Evolutionary conservation across 1,140 invertebrate genomes (phyloP).

Genomic region (Drosophila tsacasi): DNA sequence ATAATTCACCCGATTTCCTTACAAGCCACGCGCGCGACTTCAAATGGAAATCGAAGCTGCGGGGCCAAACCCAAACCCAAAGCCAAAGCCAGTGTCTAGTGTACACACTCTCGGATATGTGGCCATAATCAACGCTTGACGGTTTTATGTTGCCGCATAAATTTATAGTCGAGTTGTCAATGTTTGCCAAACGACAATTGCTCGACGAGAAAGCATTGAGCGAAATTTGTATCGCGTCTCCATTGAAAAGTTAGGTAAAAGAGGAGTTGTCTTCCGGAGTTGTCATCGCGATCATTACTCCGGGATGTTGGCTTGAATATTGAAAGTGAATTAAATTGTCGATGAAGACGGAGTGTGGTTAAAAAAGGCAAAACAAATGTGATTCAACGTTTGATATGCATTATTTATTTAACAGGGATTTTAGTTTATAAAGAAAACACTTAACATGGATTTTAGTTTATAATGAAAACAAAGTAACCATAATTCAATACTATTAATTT

Average conservation of each 20-base stretch:
- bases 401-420: not conserved
- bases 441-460: too few species aligned
- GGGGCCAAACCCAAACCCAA: conserved; percentile 13
- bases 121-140: conserved; percentile 43
- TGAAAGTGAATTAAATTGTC: conserved; percentile 26
- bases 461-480: too few species aligned
- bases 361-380: not conserved
- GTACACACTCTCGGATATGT: conserved; percentile 11
- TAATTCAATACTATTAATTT: too few species aligned
- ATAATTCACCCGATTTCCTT: conserved; percentile 77
- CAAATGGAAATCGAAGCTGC: conserved; percentile 36
- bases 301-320: conserved; percentile 19
- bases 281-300: conserved; percentile 44
- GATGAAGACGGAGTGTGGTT: not conserved
- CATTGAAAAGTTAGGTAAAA: conserved; percentile 6
- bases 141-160: conserved; percentile 54
- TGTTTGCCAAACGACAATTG: conserved; percentile 36
- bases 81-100: not conserved
- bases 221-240: conserved; percentile 27
- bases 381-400: not conserved
- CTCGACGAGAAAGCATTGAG: conserved; percentile 15
- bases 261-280: conserved; percentile 41
- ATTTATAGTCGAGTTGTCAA: conserved; percentile 46
- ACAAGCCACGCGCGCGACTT: conserved; percentile 61
- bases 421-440: not conserved